Base-by-base conservation (phyloP, 2,797 vertebrate species). In the Falco concolor region DNA sequence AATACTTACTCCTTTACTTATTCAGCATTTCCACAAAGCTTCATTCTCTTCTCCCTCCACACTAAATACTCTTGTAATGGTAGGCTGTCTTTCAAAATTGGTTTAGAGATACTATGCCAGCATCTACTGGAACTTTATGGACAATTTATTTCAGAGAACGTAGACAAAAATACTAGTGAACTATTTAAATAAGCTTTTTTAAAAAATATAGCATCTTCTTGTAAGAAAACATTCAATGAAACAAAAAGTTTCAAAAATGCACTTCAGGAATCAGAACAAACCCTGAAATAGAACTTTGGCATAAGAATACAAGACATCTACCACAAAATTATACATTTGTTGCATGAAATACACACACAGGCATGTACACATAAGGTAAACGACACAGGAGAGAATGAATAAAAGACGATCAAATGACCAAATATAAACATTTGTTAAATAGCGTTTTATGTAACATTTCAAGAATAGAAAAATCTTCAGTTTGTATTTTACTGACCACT, bases 311-410 rank as follows among this genome's bases (percentile, higher is more conserved):
- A 90, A 90, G 88, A 88, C 34, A 82, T 42, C 47, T 53, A 73
- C n/a, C 24, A 73, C 49, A 12, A 86, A 73, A 34, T 42, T 67
- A 88, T 1, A 89, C 40, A 70, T 80, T 28, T 84, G 74, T 78
- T 67, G 54, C 38, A 93, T 12, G 14, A 87, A 91, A 89, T 65
- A 88, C 49, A 82, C 59, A 96, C 95, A 87, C 93, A 96, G 93
- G 95, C 96, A 97, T 95, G 95, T 97, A 96, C 94, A 97, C 95
- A 45, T 60, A 82, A 76, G 80, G 81, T 90, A 83, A 90, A 82
- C 25, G 85, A 67, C 32, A 86, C 17, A 81, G 69, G 75, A 73
- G 54, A 89, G 38, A 83, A 95, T 47, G 64, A 77, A 59, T 69
- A 80, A 76, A 93, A 94, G 32, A 93, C 32, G 69, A 91, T 82